Base-by-base conservation (phyloP, 2,113 vertebrate genomes). In the Xiphias gladius region DNA sequence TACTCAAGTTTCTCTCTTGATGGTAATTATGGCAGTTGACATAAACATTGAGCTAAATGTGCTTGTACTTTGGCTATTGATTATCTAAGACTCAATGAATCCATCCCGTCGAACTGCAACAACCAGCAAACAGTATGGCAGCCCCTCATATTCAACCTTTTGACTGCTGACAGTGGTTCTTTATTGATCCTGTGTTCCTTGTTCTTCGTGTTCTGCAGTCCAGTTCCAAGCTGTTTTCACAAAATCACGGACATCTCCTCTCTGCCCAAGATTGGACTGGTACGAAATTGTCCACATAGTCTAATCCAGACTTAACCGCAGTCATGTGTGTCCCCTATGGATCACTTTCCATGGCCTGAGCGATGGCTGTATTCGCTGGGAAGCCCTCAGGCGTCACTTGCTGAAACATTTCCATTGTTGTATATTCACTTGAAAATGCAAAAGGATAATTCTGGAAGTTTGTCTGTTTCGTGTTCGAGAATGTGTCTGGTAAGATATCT, bases 331-430 rank as follows among this genome's bases (percentile, higher is more conserved):
- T 14, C 1, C 73, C 75, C 28, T 41, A 76, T 12, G 77, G 16
- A 3, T 82, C 7, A 0, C 46, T 30, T 5, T 74, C 70, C 2
- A 3, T 7, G 4, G 2, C 41, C 55, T 39, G 13, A 14, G 52
- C 62, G 46, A n/a, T 14, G 1, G 39, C 20, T 4, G 77, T n/a
- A 7, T 28, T 59, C 0, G 1, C 46, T 0, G 32, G 5, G 5
- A 8, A 22, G 0, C 41, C 52, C 41, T 65, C 83, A 22, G 83
- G 73, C 61, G 70, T 77, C 14, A 48, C 72, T 73, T 93, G 91
- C 68, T 94, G 94, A 61, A 96, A 94, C 80, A 95, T 73, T 55
- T 96, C 96, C 94, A 97, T 90, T 10, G 96, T 97, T 26, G 96
- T 94, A 24, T 97, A 97, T 55, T 94, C 96, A 9, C 91, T 82